Evolutionary conservation across 2,797 vertebrate species (phyloP), one percentile per base, ranked within the genome.

Genomic region (Knipowitschia caucasica): DNA sequence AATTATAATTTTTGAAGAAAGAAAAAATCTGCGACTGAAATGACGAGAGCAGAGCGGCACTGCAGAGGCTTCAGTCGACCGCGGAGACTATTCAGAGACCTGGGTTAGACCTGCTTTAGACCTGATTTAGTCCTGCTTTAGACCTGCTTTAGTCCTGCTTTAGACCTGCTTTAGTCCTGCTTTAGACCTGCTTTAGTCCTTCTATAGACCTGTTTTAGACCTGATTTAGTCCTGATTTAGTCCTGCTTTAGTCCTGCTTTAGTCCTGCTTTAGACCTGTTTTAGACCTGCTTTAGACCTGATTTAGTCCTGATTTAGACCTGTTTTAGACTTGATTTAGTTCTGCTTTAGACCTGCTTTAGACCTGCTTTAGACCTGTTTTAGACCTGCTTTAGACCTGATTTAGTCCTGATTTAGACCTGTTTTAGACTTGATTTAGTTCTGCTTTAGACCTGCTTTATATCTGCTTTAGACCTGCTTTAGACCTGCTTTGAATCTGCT

Each of bases 31-130:
- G 12, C 4, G 14, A 11, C 21, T 42, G 15, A 18, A 12, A 25
- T 23, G 2, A 2, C 7, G 44, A 21, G 26, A 11, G 15, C 10
- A 0, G n/a, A 47, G 27, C 44, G 20, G 44, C 44, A 47, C 44
- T 47, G 44, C 44, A 47, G 44, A 47, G 11, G 44, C 20, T 47
- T 47, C 43, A 45, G 43, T 17, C 24, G 9, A 27, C 1, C 26
- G 10, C 26, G 17, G 9, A n/a, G n/a, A n/a, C n/a, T n/a, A n/a
- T n/a, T n/a, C n/a, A n/a, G n/a, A 38, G 39, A 23, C 39, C 21
- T 42, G 39, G 4, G 21, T 7, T 38, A 31, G 30, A 11, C 33
- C 33, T 21, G 38, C 4, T 40, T 21, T 40, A 40, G 18, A 2
- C 8, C 38, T 40, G 38, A 4, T 40, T 12, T 40, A 40, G 38